These are phyloP conservation scores for Catagonus wagneri DNA, from an alignment of 2,113 vertebrate species.

Conservation along the genomic window DNA sequence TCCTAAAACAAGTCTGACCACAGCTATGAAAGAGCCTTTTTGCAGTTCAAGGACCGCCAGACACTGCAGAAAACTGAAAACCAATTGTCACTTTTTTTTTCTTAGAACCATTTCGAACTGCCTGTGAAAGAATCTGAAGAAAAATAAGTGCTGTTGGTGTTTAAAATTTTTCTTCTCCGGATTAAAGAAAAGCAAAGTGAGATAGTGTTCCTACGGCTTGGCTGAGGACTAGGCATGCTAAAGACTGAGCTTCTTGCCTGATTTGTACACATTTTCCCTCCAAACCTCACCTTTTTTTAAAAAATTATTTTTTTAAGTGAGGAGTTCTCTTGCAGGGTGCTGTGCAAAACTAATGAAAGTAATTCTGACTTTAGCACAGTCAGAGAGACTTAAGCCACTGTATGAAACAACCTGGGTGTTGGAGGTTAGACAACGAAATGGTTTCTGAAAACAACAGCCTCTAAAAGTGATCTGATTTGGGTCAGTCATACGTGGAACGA, in stretches of 20 bases:
- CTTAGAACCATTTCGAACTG: not conserved
- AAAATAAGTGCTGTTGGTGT: not conserved
- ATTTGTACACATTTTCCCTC: not conserved
- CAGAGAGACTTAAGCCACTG: not conserved
- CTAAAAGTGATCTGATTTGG: not conserved
- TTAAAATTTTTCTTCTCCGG: not conserved
- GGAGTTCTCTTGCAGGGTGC: not conserved
- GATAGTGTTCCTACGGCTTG: not conserved
- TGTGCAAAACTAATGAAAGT: not conserved
- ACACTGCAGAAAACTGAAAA: conserved; percentile 22
- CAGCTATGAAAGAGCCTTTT: not conserved
- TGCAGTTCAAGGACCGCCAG: not conserved
- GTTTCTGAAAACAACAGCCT: not conserved
- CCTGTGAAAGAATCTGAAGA: not conserved
- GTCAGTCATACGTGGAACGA: not conserved
- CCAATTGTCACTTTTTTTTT: not conserved
- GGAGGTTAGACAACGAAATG: not conserved
- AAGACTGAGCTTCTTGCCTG: not conserved
- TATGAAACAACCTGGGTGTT: not conserved
- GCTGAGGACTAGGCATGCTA: too few relatives aligned
- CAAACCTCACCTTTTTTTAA: not conserved
- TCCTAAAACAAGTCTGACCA: not conserved
- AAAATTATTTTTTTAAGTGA: not conserved
- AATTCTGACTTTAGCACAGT: not conserved
- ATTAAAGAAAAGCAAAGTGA: not conserved